Base-by-base conservation (phyloP, 2,888 invertebrate genomes). In the Eupelmus urozonus region DNA sequence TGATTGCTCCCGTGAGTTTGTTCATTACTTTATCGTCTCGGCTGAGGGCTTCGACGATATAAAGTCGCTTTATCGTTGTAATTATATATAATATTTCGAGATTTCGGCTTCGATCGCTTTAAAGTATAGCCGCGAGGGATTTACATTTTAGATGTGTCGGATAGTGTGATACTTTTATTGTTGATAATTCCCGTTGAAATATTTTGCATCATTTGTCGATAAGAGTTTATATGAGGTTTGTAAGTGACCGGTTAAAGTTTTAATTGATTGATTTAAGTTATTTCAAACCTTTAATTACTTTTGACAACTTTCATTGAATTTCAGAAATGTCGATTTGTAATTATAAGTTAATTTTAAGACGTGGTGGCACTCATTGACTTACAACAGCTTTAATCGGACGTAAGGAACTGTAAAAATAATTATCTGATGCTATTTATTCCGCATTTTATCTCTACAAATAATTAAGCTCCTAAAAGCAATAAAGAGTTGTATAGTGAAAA, bases 11-110 rank as follows among this genome's bases (percentile, higher is more conserved):
- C 45, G 16, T 45, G 20, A 76, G 57, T 76, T 65, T 51, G 57
- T 76, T 66, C 59, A 76, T 76, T 76, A 76, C 45, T 63, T 67
- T 69, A 69, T 55, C 62, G 69, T n/a, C 20, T 34, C 13, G 23
- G 18, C 27, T 4, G 57, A 18, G 2, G 51, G 20, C 1, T 9
- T 5, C 23, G 23, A n/a, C 13, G 13, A 18, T 63, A 23, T 69
- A 53, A 62, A 69, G 42, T 27, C 53, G 13, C 40, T 76, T 65
- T 65, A 59, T 51, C 65, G 23, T 60, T 3, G 25, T 42, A 51
- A 71, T 71, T 71, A 76, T 74, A 34, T 34, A 34, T 5, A 3
- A 3, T 67, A 40, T 73, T 73, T 55, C 29, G 63, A 42, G 16
- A 53, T 27, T 73, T 55, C 11, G 29, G 25, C n/a, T 13, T 45